phyloP scores from a whole-genome alignment of 2,113 vertebrate species.

The Mus spicilegus region DNA sequence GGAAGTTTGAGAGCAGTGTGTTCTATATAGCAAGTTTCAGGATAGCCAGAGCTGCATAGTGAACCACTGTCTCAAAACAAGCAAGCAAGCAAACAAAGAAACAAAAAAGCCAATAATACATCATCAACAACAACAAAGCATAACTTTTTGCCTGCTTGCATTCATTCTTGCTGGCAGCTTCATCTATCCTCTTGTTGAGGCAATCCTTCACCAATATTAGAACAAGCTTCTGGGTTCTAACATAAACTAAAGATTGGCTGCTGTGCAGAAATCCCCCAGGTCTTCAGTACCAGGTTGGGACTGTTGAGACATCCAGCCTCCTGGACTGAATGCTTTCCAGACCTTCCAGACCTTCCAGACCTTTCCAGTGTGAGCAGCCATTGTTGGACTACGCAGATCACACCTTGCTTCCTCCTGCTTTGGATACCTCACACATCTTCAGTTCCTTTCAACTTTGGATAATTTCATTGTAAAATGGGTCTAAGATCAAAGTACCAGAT shows the following conservation, averaged over 20 bases:
- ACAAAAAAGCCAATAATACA: background rate
- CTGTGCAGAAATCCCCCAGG: background rate
- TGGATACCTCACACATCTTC: too few species aligned
- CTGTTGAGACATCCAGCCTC: background rate
- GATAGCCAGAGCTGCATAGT: background rate
- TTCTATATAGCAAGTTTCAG: background rate
- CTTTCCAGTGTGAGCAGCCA: background rate
- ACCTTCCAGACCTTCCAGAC: background rate
- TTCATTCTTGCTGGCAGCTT: too few species aligned
- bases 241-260: background rate
- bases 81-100: background rate
- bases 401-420: background rate
- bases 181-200: background rate
- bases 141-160: background rate
- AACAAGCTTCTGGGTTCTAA: background rate
- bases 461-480: background rate
- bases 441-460: background rate
- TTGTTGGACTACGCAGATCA: background rate
- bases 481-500: too few species aligned
- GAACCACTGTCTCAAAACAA: background rate
- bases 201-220: background rate
- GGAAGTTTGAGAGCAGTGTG: background rate
- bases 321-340: background rate
- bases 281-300: background rate
- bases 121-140: background rate